Base-by-base conservation (phyloP, 2,888 invertebrate species). In the Mythimna lalbum region DNA sequence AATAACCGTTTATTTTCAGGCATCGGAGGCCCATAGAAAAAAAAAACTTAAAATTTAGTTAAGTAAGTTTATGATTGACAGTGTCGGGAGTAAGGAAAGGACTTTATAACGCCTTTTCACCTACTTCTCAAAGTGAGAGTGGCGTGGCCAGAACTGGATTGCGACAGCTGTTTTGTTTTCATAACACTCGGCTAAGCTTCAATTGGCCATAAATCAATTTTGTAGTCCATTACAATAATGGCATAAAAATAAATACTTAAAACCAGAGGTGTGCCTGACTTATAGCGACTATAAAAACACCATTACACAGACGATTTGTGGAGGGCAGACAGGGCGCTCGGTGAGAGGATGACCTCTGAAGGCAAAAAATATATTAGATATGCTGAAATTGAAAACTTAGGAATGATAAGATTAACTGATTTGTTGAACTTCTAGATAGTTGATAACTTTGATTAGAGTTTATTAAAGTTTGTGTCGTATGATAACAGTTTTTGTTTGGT, bases 281-380 rank as follows among this genome's bases (percentile, higher is more conserved):
- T 52, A 72, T 69, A 63, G 49, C 36, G 72, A 19, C 62, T 55
- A 71, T 71, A 74, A 74, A 71, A 59, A 23, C 27, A 53, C 73
- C 56, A 61, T 73, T 69, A 73, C 59, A 9, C 21, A 33, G 43
- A 60, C 47, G 47, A 63, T 60, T 63, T 70, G 65, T 73, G 9
- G 43, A 50, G 57, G 72, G 33, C 73, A 69, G 65, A 71, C 65
- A 47, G 64, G 47, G 39, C 73, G 61, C 52, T 57, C 7, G 39
- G 53, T 43, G 49, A 53, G 36, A 21, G 63, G 7, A 27, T 49
- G 61, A 21, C 47, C 52, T 71, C 52, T 50, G 31, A 55, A 53
- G 49, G 31, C 21, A 55, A 50, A 65, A 62, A 62, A 59, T 53
- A 36, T 10, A 36, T 71, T 31, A 23, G 9, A 14, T 73, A 12